A percentile compares a stretch with the other conserved stretches of the same genome.
Conservation (phyloP, 2,797 vertebrate species). For the Clamator glandarius region DNA sequence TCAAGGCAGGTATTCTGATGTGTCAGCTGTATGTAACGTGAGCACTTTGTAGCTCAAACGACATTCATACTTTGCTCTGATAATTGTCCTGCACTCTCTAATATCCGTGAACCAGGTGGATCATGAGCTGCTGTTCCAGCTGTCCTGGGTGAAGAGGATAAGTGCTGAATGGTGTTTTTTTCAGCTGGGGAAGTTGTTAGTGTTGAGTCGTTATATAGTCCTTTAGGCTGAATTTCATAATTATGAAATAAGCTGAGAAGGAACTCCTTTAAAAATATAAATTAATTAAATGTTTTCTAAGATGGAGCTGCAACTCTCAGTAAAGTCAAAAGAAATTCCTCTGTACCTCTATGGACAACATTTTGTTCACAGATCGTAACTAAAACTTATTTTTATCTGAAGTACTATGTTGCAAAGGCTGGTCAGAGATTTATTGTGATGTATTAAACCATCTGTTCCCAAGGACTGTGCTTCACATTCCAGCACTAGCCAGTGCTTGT, state of each 20-base stretch:
- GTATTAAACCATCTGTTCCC: constrained; percentile 75
- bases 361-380: constrained; percentile 57
- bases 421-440: constrained; percentile 72
- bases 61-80: background rate
- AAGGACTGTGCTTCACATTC: constrained; percentile 58
- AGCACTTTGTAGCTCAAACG: background rate
- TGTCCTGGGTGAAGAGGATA: background rate
- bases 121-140: background rate
- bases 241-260: background rate
- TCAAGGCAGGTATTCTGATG: constrained; percentile 34
- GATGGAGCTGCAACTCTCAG: background rate
- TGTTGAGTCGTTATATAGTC: background rate
- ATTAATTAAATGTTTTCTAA: background rate
- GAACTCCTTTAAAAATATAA: background rate
- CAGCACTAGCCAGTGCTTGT: constrained; percentile 28
- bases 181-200: background rate
- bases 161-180: background rate
- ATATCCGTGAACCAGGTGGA: background rate
- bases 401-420: constrained; percentile 42
- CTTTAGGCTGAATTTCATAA: background rate
- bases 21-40: background rate
- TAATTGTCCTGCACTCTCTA: background rate
- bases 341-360: constrained; percentile 12
- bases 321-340: constrained; percentile 20
- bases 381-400: constrained; percentile 68